Percentiles rank a stretch among this genome's conserved stretches.
These are phyloP conservation scores for Corythornis vintsioides DNA, from an alignment of 2,113 vertebrate genomes.

Conservation along the genomic window DNA sequence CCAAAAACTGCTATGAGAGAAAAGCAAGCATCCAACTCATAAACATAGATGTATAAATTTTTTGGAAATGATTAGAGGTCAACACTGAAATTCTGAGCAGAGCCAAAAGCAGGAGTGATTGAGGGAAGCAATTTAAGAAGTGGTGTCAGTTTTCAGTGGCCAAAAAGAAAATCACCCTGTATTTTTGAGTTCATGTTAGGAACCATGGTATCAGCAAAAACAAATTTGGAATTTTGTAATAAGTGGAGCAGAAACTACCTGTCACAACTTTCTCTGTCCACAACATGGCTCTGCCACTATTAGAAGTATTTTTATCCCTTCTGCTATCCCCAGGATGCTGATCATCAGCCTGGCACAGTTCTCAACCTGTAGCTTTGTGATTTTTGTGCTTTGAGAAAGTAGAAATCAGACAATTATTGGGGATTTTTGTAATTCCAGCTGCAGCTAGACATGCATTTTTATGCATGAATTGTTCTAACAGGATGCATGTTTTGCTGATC, in stretches of 20 bases:
- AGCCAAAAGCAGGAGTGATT: not conserved
- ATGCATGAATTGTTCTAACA: too few species aligned
- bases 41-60: conserved; percentile 9
- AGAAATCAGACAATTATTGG: not conserved
- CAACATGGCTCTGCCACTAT: not conserved
- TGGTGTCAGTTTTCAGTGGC: not conserved
- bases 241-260: not conserved
- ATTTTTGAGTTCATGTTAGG: not conserved
- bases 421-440: too few species aligned
- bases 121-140: not conserved
- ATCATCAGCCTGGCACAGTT: not conserved
- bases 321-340: not conserved
- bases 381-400: not conserved
- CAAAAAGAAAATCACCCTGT: not conserved
- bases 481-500: too few species aligned
- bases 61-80: conserved; percentile 45
- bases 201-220: not conserved
- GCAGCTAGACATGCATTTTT: too few species aligned
- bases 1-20: conserved; percentile 36
- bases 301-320: not conserved
- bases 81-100: conserved; percentile 20
- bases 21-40: conserved; percentile 45
- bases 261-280: not conserved
- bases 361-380: not conserved
- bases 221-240: not conserved